These are phyloP conservation scores for Thaumatotibia leucotreta DNA, from an alignment of 1,140 invertebrate genomes.

Conservation along the genomic window DNA sequence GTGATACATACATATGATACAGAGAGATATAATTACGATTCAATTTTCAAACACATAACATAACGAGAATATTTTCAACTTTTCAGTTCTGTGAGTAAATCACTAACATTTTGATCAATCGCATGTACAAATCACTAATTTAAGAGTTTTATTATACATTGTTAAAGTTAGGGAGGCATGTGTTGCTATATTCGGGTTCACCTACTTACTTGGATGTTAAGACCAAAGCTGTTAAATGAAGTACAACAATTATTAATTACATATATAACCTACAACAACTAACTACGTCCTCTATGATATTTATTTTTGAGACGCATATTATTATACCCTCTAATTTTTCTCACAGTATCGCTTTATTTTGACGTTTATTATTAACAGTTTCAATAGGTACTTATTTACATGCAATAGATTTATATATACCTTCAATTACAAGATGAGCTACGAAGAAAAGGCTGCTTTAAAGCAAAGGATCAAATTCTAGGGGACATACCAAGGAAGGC, in stretches of 20 bases:
- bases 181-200: constrained; percentile 22
- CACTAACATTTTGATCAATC: constrained; percentile 66
- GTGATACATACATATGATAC: constrained; percentile 68
- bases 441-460: constrained; percentile 48
- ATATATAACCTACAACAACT: constrained; percentile 65
- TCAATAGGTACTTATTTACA: constrained; percentile 62
- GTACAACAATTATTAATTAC: constrained; percentile 30
- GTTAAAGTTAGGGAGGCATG: constrained; percentile 21
- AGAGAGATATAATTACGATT: constrained; percentile 54
- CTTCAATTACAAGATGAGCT: constrained; percentile 38
- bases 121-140: constrained; percentile 42
- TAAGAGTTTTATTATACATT: constrained; percentile 32
- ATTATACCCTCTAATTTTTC: constrained; percentile 70
- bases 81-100: constrained; percentile 74
- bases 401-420: constrained; percentile 42
- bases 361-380: constrained; percentile 72
- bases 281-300: constrained; percentile 70
- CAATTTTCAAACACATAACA: constrained; percentile 55
- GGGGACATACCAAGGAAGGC: constrained; percentile 42
- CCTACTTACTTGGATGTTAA: constrained; percentile 9
- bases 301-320: constrained; percentile 57
- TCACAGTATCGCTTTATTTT: constrained; percentile 76
- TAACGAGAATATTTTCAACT: constrained; percentile 73
- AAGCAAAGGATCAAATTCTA: constrained; percentile 50
- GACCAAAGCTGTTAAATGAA: constrained; percentile 13